phyloP scores from a whole-genome alignment of 2,888 invertebrate genomes.

The Agapetus fuscipes region DNA sequence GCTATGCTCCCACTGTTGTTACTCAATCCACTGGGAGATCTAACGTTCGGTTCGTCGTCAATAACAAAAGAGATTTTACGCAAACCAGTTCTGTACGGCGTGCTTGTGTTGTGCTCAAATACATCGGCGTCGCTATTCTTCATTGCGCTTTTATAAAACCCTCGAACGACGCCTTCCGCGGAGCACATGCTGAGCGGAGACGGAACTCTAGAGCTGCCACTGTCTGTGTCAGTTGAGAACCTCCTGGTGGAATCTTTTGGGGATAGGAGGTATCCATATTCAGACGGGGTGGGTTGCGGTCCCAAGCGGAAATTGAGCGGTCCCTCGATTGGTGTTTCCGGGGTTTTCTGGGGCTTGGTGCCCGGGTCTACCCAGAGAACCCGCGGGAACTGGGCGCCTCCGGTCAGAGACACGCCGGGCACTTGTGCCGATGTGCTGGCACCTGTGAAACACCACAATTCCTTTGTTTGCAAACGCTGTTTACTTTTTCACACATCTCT shows the following conservation, averaged over 20 bases:
- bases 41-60: slow-evolving; percentile 2
- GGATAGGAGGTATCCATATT: slow-evolving; percentile 8
- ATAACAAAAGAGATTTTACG: slow-evolving; percentile 19
- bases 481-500: no score
- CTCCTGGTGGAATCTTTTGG: slow-evolving; percentile 10
- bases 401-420: not conserved
- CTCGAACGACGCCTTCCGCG: not conserved
- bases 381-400: slow-evolving; percentile 15
- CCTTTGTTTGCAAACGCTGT: no score
- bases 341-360: slow-evolving; percentile 8
- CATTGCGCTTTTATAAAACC: slow-evolving; percentile 1
- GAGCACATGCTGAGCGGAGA: slow-evolving; percentile 8
- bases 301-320: not conserved
- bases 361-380: slow-evolving; percentile 19
- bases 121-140: slow-evolving; percentile 4
- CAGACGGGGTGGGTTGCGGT: slow-evolving; percentile 6
- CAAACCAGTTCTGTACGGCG: slow-evolving; percentile 8
- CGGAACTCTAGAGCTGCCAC: slow-evolving; percentile 15
- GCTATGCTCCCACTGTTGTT: slow-evolving; percentile 16
- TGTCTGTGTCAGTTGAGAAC: slow-evolving; percentile 18
- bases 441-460: slow-evolving; percentile 10
- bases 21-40: slow-evolving; percentile 8
- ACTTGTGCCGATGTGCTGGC: slow-evolving; percentile 9
- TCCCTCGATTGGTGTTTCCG: slow-evolving; percentile 15
- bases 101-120: slow-evolving; percentile 10